Evolutionary conservation across 2,113 vertebrate genomes (phyloP).

Genomic region (Dasyurus viverrinus): DNA sequence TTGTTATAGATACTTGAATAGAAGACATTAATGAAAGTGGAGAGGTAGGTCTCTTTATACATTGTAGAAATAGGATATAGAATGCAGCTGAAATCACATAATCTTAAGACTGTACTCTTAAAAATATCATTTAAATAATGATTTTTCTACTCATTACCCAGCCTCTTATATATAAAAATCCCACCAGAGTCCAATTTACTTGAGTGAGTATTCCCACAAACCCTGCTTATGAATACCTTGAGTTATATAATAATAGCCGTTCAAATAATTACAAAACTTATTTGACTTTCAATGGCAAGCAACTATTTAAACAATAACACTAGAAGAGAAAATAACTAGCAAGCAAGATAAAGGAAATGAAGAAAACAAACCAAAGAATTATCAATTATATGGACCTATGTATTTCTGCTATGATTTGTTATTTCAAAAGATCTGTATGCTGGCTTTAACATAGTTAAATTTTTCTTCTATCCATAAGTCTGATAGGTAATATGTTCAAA

Average conservation of each 20-base stretch:
- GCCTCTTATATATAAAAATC: background rate
- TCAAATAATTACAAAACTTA: background rate
- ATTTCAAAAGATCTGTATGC: background rate
- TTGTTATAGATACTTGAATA: background rate
- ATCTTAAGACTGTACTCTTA: background rate
- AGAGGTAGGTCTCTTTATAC: background rate
- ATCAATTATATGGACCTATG: background rate
- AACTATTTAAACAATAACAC: background rate
- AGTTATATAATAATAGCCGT: background rate
- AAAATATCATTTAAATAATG: background rate
- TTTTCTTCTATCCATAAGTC: too few species aligned
- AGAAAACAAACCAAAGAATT: background rate
- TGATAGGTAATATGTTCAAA: too few species aligned
- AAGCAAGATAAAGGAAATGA: background rate
- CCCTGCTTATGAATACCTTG: background rate
- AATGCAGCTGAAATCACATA: background rate
- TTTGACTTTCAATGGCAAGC: background rate
- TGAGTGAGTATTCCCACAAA: background rate
- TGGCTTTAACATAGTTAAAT: background rate
- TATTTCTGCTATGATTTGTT: background rate
- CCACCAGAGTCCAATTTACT: background rate
- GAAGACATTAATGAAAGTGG: background rate
- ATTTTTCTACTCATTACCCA: background rate
- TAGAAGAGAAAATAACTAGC: background rate
- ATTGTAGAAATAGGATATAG: background rate